phyloP scores from a whole-genome alignment of 2,113 vertebrate genomes.

The Greenwoodochromis staneri region DNA sequence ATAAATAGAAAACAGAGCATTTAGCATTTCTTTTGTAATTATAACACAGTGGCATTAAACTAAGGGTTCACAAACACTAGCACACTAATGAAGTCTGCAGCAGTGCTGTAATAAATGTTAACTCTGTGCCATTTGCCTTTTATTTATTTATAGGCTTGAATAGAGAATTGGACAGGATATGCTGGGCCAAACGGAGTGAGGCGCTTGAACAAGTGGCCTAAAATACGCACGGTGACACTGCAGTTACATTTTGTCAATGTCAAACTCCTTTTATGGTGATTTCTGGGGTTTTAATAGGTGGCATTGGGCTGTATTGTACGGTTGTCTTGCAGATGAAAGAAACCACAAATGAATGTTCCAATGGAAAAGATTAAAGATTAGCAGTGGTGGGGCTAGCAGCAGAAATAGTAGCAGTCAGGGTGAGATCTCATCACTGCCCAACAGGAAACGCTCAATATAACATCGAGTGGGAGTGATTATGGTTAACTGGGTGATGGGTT shows the following conservation, averaged over 20 bases:
- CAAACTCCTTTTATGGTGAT: background rate
- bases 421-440: background rate
- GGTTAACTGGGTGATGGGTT: background rate
- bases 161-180: background rate
- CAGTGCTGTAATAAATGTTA: background rate
- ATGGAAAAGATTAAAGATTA: background rate
- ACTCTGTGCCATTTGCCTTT: background rate
- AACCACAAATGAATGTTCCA: background rate
- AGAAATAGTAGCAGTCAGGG: background rate
- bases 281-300: background rate
- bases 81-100: background rate
- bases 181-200: background rate
- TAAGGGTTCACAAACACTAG: background rate
- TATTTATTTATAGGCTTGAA: background rate
- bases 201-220: background rate
- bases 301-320: fast-evolving
- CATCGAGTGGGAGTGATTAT: background rate
- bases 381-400: background rate
- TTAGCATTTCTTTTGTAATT: background rate
- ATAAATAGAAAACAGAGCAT: background rate
- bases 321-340: background rate
- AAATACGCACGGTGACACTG: background rate
- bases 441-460: background rate
- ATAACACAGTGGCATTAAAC: background rate
- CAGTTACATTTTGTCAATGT: background rate